Evolutionary conservation across 2,113 vertebrate genomes (phyloP).

Genomic region (Saccopteryx bilineata): DNA sequence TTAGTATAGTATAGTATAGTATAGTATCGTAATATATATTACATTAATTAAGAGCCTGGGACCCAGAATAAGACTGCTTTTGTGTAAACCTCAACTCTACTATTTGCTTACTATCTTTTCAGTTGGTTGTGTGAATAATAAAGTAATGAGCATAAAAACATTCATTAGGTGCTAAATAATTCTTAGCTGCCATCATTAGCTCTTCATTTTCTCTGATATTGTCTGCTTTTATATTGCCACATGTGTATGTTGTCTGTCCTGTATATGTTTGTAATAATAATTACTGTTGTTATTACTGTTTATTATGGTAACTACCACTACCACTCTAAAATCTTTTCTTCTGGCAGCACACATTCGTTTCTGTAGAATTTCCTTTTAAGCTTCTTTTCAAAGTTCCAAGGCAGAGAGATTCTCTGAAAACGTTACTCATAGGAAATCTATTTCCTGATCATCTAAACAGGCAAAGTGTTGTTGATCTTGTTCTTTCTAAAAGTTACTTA

Average conservation of each 20-base stretch:
- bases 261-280: not conserved
- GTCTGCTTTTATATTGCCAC: not conserved
- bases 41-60: not conserved
- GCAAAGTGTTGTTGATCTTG: not conserved
- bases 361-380: constrained; percentile 45
- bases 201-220: not conserved
- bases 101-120: not conserved
- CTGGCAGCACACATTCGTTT: not conserved
- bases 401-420: constrained; percentile 16
- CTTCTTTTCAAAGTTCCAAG: not conserved
- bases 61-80: not conserved
- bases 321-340: not conserved
- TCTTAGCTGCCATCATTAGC: not conserved
- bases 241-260: not conserved
- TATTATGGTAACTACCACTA: not conserved
- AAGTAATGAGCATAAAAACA: not conserved
- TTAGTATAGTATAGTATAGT: not conserved
- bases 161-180: not conserved
- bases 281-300: not conserved
- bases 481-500: constrained; percentile 25
- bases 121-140: not conserved
- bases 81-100: not conserved
- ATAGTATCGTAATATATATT: not conserved
- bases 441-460: constrained; percentile 30
- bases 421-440: constrained; percentile 48